Conservation (phyloP, 1,140 invertebrate genomes). For the Globodera rostochiensis region DNA sequence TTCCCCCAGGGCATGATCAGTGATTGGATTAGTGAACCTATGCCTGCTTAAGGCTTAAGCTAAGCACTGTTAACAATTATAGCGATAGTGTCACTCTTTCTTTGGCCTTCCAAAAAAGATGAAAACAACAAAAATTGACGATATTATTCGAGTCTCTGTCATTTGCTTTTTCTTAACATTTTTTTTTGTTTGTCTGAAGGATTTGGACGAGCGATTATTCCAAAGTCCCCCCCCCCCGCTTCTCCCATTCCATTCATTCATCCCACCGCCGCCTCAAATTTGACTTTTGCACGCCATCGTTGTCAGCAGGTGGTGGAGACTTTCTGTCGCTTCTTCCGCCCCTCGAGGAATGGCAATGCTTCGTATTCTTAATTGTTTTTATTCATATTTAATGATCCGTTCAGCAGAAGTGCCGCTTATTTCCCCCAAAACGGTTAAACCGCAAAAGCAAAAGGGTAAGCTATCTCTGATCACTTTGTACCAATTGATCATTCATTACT, state of each 20-base stretch:
- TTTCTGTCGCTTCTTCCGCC: neutral
- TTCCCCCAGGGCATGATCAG: too few species aligned
- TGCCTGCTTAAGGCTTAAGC: too few species aligned
- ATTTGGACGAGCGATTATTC: neutral
- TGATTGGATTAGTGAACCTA: too few species aligned
- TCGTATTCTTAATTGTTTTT: too few species aligned
- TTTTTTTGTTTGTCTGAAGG: conserved; percentile 10
- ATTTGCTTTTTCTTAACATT: neutral
- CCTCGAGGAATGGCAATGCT: neutral
- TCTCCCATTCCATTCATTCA: neutral
- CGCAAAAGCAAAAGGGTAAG: neutral
- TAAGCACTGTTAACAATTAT: too few species aligned
- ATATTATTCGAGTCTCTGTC: too few species aligned
- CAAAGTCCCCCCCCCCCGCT: neutral
- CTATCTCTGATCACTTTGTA: neutral
- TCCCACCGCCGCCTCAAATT: neutral
- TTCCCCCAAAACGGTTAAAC: neutral
- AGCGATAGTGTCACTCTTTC: too few species aligned
- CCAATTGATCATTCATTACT: neutral
- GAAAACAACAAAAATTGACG: too few species aligned
- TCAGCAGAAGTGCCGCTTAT: neutral
- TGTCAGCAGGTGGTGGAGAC: neutral
- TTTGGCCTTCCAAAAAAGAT: too few species aligned
- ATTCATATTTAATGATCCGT: neutral
- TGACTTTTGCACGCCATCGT: neutral